Percentiles rank a stretch among this genome's conserved stretches.
phyloP scores from a whole-genome alignment of 2,888 invertebrate genomes.

The Epinotia brunnichana region DNA sequence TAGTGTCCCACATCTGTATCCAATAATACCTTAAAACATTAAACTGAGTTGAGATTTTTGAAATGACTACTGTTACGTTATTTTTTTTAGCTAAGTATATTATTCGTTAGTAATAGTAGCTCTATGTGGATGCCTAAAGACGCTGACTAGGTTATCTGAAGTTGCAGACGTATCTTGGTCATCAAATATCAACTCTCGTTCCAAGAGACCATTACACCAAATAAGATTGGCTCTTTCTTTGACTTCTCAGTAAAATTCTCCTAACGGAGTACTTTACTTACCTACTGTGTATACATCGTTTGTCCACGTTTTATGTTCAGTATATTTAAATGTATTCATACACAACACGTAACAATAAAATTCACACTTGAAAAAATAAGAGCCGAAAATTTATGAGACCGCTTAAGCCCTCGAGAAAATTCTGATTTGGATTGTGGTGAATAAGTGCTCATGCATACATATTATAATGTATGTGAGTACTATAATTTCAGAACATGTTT shows the following conservation, averaged over 20 bases:
- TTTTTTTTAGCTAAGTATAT: too few relatives aligned
- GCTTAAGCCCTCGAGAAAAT: background rate
- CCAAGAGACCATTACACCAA: background rate
- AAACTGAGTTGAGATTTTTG: too few relatives aligned
- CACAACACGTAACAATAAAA: background rate
- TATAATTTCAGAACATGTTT: background rate
- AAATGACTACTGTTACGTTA: too few relatives aligned
- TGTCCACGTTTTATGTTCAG: background rate
- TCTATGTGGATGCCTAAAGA: background rate
- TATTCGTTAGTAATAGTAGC: background rate
- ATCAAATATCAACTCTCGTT: background rate
- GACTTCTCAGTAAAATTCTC: conserved; percentile 1
- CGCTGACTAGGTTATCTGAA: background rate
- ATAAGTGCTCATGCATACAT: background rate
- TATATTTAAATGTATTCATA: background rate
- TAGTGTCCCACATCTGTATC: too few relatives aligned
- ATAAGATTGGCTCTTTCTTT: background rate
- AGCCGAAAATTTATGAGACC: background rate
- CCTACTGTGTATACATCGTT: background rate
- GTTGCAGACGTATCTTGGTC: too few relatives aligned
- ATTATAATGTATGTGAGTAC: background rate
- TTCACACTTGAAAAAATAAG: background rate
- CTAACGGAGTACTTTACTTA: background rate
- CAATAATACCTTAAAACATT: too few relatives aligned
- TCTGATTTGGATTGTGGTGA: background rate